Percentiles rank a stretch among this genome's conserved stretches.
Conservation (phyloP, 2,113 vertebrate genomes). For the Pachypanchax playfairii region DNA sequence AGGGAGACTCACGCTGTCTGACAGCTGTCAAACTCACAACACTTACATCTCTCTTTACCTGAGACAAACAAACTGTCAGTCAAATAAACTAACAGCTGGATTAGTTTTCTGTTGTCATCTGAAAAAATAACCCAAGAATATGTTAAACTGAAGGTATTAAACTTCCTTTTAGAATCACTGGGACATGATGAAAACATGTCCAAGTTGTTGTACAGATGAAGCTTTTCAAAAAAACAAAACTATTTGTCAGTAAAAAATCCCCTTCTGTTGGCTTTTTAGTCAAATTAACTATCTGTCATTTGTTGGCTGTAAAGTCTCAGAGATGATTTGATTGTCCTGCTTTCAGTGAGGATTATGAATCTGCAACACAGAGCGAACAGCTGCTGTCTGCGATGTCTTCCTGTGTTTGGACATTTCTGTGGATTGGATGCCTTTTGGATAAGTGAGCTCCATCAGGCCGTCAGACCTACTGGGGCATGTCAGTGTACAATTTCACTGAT, state of each 20-base stretch:
- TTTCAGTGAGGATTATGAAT: slow-evolving; percentile 46
- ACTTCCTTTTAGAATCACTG: no score
- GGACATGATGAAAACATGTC: slow-evolving; percentile 9
- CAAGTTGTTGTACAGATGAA: neutral
- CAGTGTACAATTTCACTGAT: slow-evolving; percentile 60
- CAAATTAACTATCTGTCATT: slow-evolving; percentile 44
- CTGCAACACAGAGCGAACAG: slow-evolving; percentile 45
- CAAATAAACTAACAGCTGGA: no score
- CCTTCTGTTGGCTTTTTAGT: slow-evolving; percentile 40
- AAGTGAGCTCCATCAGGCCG: slow-evolving; percentile 50
- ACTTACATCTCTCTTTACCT: slow-evolving; percentile 8
- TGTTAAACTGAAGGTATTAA: no score
- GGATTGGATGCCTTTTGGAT: slow-evolving; percentile 49
- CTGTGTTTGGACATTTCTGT: slow-evolving; percentile 29
- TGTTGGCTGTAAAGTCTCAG: slow-evolving; percentile 36
- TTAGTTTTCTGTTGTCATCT: no score
- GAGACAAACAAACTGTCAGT: slow-evolving; percentile 5
- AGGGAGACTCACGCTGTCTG: neutral
- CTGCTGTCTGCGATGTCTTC: slow-evolving; percentile 30
- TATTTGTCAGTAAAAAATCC: slow-evolving; percentile 42
- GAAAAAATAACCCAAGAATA: no score
- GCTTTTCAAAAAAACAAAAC: slow-evolving; percentile 26
- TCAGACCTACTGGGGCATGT: slow-evolving; percentile 53
- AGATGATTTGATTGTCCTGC: slow-evolving; percentile 42
- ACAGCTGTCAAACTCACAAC: neutral